Percentiles rank a stretch among this genome's conserved stretches.
Conservation (phyloP, 2,888 invertebrate species). For the Rhyacophila evoluta region DNA sequence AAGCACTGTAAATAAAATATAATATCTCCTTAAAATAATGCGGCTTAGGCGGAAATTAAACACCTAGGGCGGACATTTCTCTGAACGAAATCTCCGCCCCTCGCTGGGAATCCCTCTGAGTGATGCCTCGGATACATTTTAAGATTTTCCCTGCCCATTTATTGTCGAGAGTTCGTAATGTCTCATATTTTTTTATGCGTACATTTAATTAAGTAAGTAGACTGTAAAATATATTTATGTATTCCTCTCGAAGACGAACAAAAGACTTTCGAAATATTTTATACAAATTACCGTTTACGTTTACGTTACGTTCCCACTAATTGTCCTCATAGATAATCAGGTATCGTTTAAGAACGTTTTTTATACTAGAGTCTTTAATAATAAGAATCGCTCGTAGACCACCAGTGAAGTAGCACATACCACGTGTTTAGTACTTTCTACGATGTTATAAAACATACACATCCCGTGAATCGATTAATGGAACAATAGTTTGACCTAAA, state of each 20-base stretch:
- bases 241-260: not conserved
- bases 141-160: slow-evolving; percentile 16
- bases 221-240: not conserved
- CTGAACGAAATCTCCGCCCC: not conserved
- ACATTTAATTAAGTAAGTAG: not conserved
- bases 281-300: no score
- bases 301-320: not conserved
- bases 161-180: not conserved
- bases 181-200: slow-evolving; percentile 7
- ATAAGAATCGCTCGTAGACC: not conserved
- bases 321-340: not conserved
- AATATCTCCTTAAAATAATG: slow-evolving; percentile 19
- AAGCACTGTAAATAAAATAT: slow-evolving; percentile 24
- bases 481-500: not conserved
- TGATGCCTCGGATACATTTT: slow-evolving; percentile 5
- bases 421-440: not conserved
- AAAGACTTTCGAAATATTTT: not conserved
- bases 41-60: slow-evolving; percentile 19
- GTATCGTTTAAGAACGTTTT: not conserved
- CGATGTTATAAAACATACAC: slow-evolving; percentile 5
- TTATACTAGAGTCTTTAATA: not conserved
- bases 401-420: not conserved
- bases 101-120: not conserved
- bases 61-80: slow-evolving; percentile 24
- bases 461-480: slow-evolving; percentile 9